phyloP scores from a whole-genome alignment of 2,888 invertebrate genomes.

The Synergus laeviventris region DNA sequence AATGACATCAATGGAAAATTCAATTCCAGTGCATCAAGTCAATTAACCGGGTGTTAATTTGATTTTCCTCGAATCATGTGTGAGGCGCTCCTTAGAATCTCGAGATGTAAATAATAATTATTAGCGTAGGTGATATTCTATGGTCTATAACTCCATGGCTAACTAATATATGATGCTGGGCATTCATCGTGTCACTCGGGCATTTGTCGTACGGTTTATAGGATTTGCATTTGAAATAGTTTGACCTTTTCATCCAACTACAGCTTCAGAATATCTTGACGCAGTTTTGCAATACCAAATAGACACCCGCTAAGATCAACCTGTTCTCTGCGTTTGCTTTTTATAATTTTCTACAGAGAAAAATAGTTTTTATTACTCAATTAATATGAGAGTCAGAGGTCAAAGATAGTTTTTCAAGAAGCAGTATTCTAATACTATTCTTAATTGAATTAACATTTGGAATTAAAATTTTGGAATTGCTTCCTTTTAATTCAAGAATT shows the following conservation, averaged over 20 bases:
- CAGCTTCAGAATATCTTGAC: slow-evolving; percentile 28
- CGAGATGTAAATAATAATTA: slow-evolving; percentile 27
- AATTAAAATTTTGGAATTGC: too few species aligned
- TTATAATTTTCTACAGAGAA: slow-evolving; percentile 14
- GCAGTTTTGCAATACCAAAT: slow-evolving; percentile 34
- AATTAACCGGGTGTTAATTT: slow-evolving; percentile 10
- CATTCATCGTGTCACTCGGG: slow-evolving; percentile 32
- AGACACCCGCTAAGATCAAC: slow-evolving; percentile 32
- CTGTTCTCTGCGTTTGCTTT: slow-evolving; percentile 17
- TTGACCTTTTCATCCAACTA: slow-evolving; percentile 63
- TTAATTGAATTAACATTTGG: too few species aligned
- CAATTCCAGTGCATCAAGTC: slow-evolving; percentile 5
- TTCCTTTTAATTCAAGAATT: too few species aligned
- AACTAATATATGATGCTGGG: slow-evolving; percentile 27
- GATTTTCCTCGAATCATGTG: slow-evolving; percentile 11
- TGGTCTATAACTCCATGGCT: slow-evolving; percentile 26
- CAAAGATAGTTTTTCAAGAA: background rate
- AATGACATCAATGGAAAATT: background rate
- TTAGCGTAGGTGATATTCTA: slow-evolving; percentile 34
- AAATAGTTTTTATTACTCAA: background rate
- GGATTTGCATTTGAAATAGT: slow-evolving; percentile 68
- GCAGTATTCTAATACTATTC: too few species aligned
- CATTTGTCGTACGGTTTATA: slow-evolving; percentile 40
- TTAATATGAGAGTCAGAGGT: slow-evolving; percentile 7
- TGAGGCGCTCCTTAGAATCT: slow-evolving; percentile 18